Base-by-base conservation (phyloP, 2,888 invertebrate genomes). In the Adelognathus sp. region DNA sequence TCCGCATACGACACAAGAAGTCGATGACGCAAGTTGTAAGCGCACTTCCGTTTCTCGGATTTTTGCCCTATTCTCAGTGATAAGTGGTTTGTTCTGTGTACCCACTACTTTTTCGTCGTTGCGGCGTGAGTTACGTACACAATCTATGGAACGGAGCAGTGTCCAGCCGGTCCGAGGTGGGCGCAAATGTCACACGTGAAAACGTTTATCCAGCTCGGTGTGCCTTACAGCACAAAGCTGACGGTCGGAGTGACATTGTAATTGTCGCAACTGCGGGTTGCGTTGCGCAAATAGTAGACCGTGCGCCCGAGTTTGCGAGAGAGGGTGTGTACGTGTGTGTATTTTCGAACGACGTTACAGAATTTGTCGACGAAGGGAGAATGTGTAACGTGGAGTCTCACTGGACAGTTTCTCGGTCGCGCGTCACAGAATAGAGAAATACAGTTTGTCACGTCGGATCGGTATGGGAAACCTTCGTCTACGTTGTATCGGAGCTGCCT, bases 221-320 rank as follows among this genome's bases (percentile, higher is more conserved):
- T 36, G 27, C 16, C 16, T n/a, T 18, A 54, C n/a, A 39, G 11
- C n/a, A 39, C 24, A 27, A 58, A 50, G 24, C 41, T 24, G n/a
- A 29, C 36, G 54, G 44, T 14, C 29, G 16, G 63, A 72, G 71
- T 76, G 72, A 76, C 72, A 67, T 69, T 74, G 78, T 79, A 69
- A 79, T 79, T 72, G 75, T 58, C 50, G 41, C 44, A 46, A 54
- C 52, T 72, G 56, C 31, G n/a, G n/a, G n/a, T 50, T 66, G 54
- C 60, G n/a, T n/a, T n/a, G 72, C 46, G 75, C 67, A 72, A 79
- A 72, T 79, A 76, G 66, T 70, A 66, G 64, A 52, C 61, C 33
- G 71, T 63, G 75, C 52, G 75, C 33, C 9, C 33, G 33, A 16
- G 16, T 52, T 61, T 60, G 21, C 66, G 60, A 61, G 41, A 41